Evolutionary conservation across 2,113 vertebrate genomes (phyloP).

Genomic region (Bagarius yarrelli): DNA sequence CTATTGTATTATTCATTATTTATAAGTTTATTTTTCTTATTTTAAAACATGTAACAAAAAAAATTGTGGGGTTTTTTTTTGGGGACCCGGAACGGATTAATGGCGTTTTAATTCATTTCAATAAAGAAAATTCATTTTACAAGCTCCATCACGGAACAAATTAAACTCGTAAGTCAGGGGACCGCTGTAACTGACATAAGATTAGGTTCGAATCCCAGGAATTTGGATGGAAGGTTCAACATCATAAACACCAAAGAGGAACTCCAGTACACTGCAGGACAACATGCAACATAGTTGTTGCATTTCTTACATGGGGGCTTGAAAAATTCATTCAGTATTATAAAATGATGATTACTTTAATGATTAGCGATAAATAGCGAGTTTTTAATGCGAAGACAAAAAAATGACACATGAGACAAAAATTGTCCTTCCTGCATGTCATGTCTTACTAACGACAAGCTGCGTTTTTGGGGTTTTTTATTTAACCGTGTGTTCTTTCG

Average conservation of each 20-base stretch:
- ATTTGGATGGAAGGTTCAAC: not conserved
- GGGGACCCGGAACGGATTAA: too few species aligned
- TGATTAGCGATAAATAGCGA: too few species aligned
- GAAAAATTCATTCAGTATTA: not conserved
- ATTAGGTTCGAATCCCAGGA: not conserved
- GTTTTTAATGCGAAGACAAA: not conserved
- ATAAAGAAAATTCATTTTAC: too few species aligned
- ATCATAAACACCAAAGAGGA: not conserved
- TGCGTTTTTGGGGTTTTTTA: not conserved
- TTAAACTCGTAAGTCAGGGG: too few species aligned
- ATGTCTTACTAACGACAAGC: not conserved
- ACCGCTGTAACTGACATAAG: too few species aligned
- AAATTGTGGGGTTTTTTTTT: too few species aligned
- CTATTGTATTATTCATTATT: too few species aligned
- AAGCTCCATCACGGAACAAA: too few species aligned
- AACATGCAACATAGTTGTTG: not conserved
- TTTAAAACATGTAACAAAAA: too few species aligned
- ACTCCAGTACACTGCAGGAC: not conserved
- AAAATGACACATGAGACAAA: not conserved
- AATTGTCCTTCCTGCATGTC: not conserved
- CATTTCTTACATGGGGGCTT: not conserved
- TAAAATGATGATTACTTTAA: too few species aligned
- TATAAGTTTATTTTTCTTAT: too few species aligned
- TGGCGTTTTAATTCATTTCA: too few species aligned
- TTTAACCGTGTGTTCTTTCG: not conserved